Base-by-base conservation (phyloP, 92 coral and sea anemone genomes). In the Blastomussa wellsi region DNA sequence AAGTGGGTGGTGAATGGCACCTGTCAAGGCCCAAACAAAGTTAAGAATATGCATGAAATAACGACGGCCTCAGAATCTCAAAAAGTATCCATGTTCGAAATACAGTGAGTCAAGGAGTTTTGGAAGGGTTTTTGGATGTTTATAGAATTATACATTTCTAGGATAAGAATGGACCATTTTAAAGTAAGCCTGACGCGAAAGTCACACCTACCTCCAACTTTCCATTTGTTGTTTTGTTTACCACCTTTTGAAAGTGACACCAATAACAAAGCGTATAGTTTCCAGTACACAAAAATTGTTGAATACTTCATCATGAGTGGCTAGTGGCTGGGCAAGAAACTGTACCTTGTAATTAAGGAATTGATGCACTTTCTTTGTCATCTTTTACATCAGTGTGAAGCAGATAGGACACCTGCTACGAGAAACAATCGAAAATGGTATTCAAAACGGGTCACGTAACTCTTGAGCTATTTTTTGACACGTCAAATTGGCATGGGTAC, bases 391-490 rank as follows among this genome's bases (percentile, higher is more conserved):
- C n/a, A n/a, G 31, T 26, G 28, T 26, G 3, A 35, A 62, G 28
- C 35, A 26, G 35, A 28, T 26, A 62, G 35, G 68, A 33, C 68
- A 62, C 68, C 68, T 62, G 68, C 68, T 1, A 35, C 13, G 35
- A 26, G 35, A 11, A 26, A 26, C 68, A 62, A 62, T 49, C 66
- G 20, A 16, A 49, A 0, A 7, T 26, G 9, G 31, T 26, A 13
- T 62, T 62, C 33, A 70, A 47, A 70, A 38, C 13, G 62, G 32
- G 51, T 80, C 84, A 80, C 76, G 76, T 80, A 47, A 33, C 84
- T 4, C 33, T 36, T 36, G 17, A 67, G 68, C 48, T 42, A 80
- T 67, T 80, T n/a, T 47, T 31, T 20, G 68, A 62, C 68, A 7
- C 31, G 11, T 5, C 9, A 28, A 62, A 9, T 62, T 62, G n/a